These are phyloP conservation scores for Bagarius yarrelli DNA, from an alignment of 2,113 vertebrate genomes.

Conservation along the genomic window DNA sequence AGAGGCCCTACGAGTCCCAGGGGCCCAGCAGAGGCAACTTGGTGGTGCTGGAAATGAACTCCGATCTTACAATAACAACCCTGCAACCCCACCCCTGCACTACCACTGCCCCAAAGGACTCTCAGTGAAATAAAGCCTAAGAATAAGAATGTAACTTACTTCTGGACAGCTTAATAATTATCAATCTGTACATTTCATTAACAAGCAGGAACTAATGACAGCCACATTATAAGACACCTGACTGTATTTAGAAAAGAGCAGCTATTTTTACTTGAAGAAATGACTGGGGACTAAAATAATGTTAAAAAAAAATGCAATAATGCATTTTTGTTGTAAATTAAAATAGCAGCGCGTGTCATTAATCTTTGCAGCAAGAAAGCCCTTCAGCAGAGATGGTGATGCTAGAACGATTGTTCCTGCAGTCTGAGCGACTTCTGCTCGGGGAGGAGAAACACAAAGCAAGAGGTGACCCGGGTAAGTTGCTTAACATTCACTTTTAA, in stretches of 20 bases:
- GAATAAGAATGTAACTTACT: too few relatives aligned
- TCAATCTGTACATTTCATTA: too few relatives aligned
- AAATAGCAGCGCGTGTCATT: neutral
- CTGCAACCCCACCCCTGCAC: too few relatives aligned
- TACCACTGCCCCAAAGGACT: too few relatives aligned
- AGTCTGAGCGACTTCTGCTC: constrained; percentile 71
- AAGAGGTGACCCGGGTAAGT: constrained; percentile 73
- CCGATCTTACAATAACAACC: too few relatives aligned
- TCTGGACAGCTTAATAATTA: too few relatives aligned
- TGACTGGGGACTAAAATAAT: neutral
- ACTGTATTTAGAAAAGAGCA: neutral
- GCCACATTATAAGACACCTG: neutral
- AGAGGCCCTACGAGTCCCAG: too few relatives aligned
- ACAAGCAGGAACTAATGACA: neutral
- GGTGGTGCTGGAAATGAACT: too few relatives aligned
- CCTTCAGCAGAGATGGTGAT: constrained; percentile 82
- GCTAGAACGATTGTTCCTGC: constrained; percentile 79
- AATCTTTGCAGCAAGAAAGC: constrained; percentile 70
- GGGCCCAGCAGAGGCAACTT: too few relatives aligned
- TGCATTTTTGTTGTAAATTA: neutral
- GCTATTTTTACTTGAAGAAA: neutral
- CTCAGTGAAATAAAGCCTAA: too few relatives aligned
- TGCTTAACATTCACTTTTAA: neutral
- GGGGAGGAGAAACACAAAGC: constrained; percentile 69
- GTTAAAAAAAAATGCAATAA: too few relatives aligned